Base-by-base conservation (phyloP, 2,888 invertebrate species). In the Drosophila falleni region DNA sequence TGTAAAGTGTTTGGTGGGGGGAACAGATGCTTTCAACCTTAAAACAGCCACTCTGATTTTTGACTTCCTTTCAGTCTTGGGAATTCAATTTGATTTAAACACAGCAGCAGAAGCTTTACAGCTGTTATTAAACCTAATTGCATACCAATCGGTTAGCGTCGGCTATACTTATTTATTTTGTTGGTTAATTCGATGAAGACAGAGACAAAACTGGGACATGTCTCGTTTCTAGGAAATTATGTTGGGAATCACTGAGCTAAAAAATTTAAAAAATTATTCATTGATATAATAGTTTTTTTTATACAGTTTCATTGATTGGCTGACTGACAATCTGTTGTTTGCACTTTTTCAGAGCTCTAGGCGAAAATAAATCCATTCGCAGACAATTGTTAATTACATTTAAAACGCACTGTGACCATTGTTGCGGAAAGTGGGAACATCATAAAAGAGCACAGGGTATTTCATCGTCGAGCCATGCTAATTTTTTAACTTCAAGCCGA, bases 21-120 rank as follows among this genome's bases (percentile, higher is more conserved):
- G 9, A 15, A n/a, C 42, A 37, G 53, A 55, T 59, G 78, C 51
- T 78, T 42, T 59, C 59, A 72, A 44, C 55, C 66, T 60, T 60
- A 41, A 72, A 72, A 53, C 37, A 33, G 37, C 10, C 41, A 16
- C 47, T 46, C 44, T 29, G 33, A 65, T 55, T 54, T n/a, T 44
- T 56, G 31, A 51, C 62, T 16, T 56, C 31, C 16, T 6, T 11
- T 8, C 23, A 6, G 37, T 31, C 46, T 26, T 10, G 33, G 47
- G 31, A 26, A 67, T 62, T 67, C 62, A 67, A 66, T 61, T 66
- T 53, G 26, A 46, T 62, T 49, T 35, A 35, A 46, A 46, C 15
- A n/a, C 39, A 51, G 46, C 46, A 31, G 23, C 63, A 16, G 29
- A 33, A 35, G 58, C 33, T 31, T 16, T 37, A 10, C 50, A 42